phyloP scores from a whole-genome alignment of 1,140 invertebrate species.

The Orchesella cincta region DNA sequence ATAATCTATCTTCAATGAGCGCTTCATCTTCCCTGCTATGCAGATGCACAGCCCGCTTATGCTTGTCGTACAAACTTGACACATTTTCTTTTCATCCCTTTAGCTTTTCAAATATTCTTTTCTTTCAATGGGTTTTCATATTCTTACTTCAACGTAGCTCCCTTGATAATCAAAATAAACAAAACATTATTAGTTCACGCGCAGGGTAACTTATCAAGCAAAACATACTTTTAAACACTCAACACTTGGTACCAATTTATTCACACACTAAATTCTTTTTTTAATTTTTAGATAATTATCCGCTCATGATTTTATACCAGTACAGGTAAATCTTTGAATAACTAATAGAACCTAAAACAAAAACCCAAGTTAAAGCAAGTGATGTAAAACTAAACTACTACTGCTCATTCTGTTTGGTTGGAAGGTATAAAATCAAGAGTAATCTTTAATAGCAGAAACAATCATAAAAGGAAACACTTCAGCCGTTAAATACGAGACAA shows the following conservation, averaged over 20 bases:
- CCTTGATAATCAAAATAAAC: slow-evolving; percentile 35
- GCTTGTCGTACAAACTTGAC: slow-evolving; percentile 18
- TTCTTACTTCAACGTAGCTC: slow-evolving; percentile 31
- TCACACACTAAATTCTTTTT: background rate
- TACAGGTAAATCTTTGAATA: background rate
- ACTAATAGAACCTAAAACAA: slow-evolving; percentile 5
- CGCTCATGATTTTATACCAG: background rate
- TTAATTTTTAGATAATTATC: background rate
- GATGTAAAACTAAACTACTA: background rate
- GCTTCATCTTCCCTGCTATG: slow-evolving; percentile 7
- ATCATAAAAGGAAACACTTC: too few species aligned
- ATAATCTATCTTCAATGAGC: slow-evolving; percentile 8
- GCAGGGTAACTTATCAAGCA: background rate
- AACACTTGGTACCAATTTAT: background rate
- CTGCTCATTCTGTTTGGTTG: too few species aligned
- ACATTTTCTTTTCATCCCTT: slow-evolving; percentile 22
- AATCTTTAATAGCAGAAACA: too few species aligned
- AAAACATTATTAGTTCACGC: slow-evolving; percentile 23
- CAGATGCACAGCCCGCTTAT: background rate
- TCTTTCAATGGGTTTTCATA: slow-evolving; percentile 25
- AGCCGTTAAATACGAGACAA: too few species aligned
- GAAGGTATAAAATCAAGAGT: too few species aligned
- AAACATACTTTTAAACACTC: background rate
- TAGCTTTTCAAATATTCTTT: slow-evolving; percentile 26
- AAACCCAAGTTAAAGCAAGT: background rate